phyloP scores from a whole-genome alignment of 2,888 invertebrate genomes.

The Leptura quadrifasciata region DNA sequence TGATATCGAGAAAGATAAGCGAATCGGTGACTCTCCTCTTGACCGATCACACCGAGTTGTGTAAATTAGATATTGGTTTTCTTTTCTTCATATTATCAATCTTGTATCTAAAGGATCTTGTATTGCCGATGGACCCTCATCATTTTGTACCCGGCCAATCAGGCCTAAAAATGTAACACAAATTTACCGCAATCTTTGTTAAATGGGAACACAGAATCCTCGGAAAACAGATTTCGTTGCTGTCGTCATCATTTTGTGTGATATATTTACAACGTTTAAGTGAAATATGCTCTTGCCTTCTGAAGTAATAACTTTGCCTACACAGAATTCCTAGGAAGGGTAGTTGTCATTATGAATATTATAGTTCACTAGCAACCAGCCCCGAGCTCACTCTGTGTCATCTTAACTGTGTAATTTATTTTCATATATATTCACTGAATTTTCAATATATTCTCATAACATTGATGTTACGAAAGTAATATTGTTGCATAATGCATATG shows the following conservation, averaged over 20 bases:
- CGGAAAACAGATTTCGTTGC: background rate
- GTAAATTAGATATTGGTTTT: background rate
- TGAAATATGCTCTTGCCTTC: background rate
- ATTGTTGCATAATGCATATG: too few relatives aligned
- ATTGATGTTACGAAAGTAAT: too few relatives aligned
- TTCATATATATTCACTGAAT: too few relatives aligned
- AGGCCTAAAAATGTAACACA: constrained; percentile 10
- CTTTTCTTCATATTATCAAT: background rate
- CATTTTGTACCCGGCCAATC: constrained; percentile 9
- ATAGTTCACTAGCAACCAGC: too few relatives aligned
- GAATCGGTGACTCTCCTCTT: background rate
- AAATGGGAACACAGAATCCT: background rate
- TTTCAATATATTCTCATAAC: too few relatives aligned
- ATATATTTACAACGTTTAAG: constrained; percentile 1
- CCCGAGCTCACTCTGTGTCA: too few relatives aligned
- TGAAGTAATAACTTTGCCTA: too few relatives aligned
- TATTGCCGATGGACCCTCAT: background rate
- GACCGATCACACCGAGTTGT: background rate
- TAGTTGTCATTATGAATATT: too few relatives aligned
- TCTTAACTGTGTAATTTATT: too few relatives aligned
- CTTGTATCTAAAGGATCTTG: background rate
- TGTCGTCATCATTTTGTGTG: constrained; percentile 5
- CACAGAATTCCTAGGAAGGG: too few relatives aligned
- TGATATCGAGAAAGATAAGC: background rate
- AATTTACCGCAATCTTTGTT: constrained; percentile 6